Evolutionary conservation across 2,797 vertebrate genomes (phyloP).

Genomic region (Chiroxiphia lanceolata): DNA sequence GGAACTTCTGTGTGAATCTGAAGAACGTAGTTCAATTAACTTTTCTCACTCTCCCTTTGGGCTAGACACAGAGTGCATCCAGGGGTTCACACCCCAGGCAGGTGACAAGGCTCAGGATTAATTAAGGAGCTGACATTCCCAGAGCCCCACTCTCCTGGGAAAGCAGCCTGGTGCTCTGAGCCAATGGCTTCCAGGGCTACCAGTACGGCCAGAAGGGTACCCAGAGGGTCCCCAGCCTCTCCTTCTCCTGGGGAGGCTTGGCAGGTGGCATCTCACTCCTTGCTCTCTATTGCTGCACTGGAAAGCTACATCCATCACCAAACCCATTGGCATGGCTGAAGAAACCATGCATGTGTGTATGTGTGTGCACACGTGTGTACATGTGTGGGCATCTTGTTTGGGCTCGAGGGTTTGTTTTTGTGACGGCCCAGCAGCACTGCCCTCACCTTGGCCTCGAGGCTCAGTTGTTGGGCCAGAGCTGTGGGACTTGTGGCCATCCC

Average conservation of each 20-base stretch:
- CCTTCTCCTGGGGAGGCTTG: accelerated
- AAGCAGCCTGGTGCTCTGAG: background rate
- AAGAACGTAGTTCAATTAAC: constrained; percentile 44
- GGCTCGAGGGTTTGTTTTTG: background rate
- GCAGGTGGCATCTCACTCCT: background rate
- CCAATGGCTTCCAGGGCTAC: background rate
- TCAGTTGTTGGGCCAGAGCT: background rate
- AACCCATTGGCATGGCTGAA: background rate
- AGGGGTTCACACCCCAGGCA: background rate
- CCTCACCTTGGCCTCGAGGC: background rate
- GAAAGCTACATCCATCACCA: background rate
- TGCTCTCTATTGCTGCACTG: accelerated
- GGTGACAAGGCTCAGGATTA: constrained; percentile 25
- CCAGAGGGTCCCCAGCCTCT: background rate
- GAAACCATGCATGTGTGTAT: background rate
- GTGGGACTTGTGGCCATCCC: accelerated
- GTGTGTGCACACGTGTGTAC: accelerated
- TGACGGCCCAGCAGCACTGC: background rate
- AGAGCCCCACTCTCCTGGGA: background rate
- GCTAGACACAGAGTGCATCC: background rate
- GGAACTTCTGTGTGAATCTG: background rate
- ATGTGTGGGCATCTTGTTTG: accelerated
- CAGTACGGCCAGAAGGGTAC: background rate
- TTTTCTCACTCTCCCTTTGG: constrained; percentile 41
- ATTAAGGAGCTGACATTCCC: constrained; percentile 42